A percentile compares a stretch with the other conserved stretches of the same genome.
Evolutionary conservation across 2,113 vertebrate species (phyloP).

Genomic region (Copsychus sechellarum): DNA sequence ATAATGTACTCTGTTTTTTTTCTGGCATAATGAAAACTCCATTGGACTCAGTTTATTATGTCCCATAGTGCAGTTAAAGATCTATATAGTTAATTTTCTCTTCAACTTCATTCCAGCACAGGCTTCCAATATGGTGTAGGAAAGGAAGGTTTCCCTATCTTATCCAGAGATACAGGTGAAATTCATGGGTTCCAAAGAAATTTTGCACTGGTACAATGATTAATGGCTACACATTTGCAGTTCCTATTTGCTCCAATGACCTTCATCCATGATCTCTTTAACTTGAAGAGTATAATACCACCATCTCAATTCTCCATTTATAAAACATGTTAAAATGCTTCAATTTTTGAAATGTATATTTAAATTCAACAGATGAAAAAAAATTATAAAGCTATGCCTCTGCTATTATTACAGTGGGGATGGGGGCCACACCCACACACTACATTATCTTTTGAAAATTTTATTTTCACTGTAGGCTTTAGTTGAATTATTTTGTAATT

Average conservation of each 20-base stretch:
- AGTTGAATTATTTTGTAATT: not conserved
- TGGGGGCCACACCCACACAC: not conserved
- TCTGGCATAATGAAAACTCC: not conserved
- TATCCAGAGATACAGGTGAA: not conserved
- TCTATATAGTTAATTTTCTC: not conserved
- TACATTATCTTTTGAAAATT: not conserved
- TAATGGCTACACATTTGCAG: not conserved
- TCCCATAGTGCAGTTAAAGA: not conserved
- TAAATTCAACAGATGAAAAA: not conserved
- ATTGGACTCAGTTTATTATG: not conserved
- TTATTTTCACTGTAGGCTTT: not conserved
- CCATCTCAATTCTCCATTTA: not conserved
- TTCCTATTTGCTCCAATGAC: not conserved
- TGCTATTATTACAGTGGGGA: not conserved
- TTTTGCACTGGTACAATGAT: not conserved
- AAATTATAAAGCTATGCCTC: not conserved
- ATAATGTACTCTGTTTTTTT: not conserved
- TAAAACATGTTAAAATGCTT: not conserved
- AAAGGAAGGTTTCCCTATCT: not conserved
- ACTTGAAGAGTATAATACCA: not conserved
- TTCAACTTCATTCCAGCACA: not conserved
- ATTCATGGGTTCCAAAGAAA: not conserved
- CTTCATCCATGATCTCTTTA: not conserved
- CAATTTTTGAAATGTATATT: not conserved
- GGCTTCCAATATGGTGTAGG: not conserved